Evolutionary conservation across 2,888 invertebrate genomes (phyloP).

Genomic region (Stratiomys singularior): DNA sequence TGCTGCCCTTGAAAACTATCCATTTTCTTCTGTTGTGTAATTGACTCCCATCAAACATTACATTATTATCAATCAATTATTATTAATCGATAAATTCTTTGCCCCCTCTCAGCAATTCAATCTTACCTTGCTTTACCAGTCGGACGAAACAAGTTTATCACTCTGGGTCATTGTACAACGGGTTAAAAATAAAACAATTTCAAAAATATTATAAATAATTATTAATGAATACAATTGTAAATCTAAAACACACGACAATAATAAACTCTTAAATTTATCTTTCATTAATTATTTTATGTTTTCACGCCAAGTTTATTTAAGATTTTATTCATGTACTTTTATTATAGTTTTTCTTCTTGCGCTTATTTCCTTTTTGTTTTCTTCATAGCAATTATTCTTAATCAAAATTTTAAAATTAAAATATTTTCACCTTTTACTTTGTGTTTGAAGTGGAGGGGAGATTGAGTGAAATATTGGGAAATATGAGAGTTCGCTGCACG

Average conservation of each 20-base stretch:
- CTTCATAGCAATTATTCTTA: constrained; percentile 11
- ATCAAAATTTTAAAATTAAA: constrained; percentile 41
- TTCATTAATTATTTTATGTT: constrained; percentile 1
- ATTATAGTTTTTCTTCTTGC: background rate
- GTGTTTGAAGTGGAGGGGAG: too few relatives aligned
- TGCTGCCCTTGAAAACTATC: too few relatives aligned
- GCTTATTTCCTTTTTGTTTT: background rate
- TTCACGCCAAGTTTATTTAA: constrained; percentile 37
- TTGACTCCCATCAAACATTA: too few relatives aligned
- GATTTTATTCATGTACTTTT: background rate
- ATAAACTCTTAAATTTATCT: constrained; percentile 22
- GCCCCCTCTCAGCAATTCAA: too few relatives aligned
- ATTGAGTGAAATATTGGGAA: too few relatives aligned
- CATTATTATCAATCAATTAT: too few relatives aligned
- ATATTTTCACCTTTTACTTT: background rate
- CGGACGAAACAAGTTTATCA: too few relatives aligned
- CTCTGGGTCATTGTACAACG: too few relatives aligned
- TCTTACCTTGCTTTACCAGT: too few relatives aligned
- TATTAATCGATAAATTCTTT: too few relatives aligned
- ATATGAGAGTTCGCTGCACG: too few relatives aligned
- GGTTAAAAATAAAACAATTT: constrained; percentile 23
- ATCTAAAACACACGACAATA: constrained; percentile 41
- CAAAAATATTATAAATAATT: constrained; percentile 45
- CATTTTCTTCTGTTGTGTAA: too few relatives aligned
- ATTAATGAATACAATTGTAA: constrained; percentile 38